Evolutionary conservation across 2,797 vertebrate genomes (phyloP).

Genomic region (Carapus acus): DNA sequence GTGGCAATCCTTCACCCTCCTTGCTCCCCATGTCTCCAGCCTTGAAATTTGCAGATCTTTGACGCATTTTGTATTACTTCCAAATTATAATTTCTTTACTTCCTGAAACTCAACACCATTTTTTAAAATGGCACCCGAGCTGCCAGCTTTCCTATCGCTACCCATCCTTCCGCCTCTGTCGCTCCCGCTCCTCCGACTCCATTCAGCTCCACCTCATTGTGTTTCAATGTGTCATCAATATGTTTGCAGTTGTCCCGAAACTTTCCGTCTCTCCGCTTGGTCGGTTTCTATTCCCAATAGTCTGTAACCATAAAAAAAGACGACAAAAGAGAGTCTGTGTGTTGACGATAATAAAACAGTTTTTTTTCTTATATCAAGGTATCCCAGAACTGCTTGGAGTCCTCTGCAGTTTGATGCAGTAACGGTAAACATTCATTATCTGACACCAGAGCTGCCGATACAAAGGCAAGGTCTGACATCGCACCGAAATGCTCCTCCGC

Average conservation of each 20-base stretch:
- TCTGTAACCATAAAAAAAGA: slow-evolving; percentile 34
- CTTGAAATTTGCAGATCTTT: slow-evolving; percentile 9
- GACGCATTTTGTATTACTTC: too few relatives aligned
- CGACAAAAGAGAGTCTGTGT: slow-evolving; percentile 37
- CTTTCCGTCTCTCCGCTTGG: slow-evolving; percentile 10
- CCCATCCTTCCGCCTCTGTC: slow-evolving; percentile 25
- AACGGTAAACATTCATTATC: slow-evolving; percentile 66
- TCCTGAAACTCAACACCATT: too few relatives aligned
- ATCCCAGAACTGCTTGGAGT: slow-evolving; percentile 45
- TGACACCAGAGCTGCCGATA: slow-evolving; percentile 39
- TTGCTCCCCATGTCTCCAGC: background rate
- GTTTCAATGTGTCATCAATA: slow-evolving; percentile 11
- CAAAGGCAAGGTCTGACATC: slow-evolving; percentile 38
- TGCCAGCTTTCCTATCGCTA: slow-evolving; percentile 34
- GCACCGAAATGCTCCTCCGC: slow-evolving; percentile 6
- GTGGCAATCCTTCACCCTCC: slow-evolving; percentile 19
- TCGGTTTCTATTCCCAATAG: slow-evolving; percentile 31
- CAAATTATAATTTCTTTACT: background rate
- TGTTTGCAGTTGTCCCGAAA: slow-evolving; percentile 31
- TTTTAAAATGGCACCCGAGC: slow-evolving; percentile 40
- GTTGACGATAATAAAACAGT: slow-evolving; percentile 25
- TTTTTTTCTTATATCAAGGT: slow-evolving; percentile 32
- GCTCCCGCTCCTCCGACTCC: slow-evolving; percentile 22
- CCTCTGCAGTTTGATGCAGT: slow-evolving; percentile 56
- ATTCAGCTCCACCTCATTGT: slow-evolving; percentile 21